Conservation (phyloP, 1,140 invertebrate species). For the Cherax quadricarinatus region DNA sequence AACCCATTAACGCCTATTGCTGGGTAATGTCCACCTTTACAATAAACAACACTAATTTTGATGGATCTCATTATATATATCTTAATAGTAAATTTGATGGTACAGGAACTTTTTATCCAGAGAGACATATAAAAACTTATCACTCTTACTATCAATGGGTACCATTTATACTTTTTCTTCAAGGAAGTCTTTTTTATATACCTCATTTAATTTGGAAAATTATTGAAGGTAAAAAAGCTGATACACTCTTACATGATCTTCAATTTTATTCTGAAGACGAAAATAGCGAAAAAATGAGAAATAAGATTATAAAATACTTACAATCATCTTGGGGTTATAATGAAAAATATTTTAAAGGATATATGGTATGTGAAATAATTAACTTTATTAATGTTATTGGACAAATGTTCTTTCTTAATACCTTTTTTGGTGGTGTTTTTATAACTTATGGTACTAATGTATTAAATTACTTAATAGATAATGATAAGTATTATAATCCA, state of each 20-base stretch:
- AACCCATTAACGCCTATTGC: slow-evolving; percentile 92
- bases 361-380: slow-evolving; percentile 79
- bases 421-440: too few relatives aligned
- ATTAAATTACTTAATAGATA: too few relatives aligned
- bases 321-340: slow-evolving; percentile 74
- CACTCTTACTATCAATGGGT: slow-evolving; percentile 94
- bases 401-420: too few relatives aligned
- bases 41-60: slow-evolving; percentile 76
- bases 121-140: slow-evolving; percentile 55
- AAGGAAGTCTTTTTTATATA: slow-evolving; percentile 90
- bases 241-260: slow-evolving; percentile 65
- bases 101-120: slow-evolving; percentile 34
- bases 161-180: slow-evolving; percentile 91
- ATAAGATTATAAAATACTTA: slow-evolving; percentile 74
- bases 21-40: slow-evolving; percentile 95
- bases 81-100: slow-evolving; percentile 55
- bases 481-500: too few relatives aligned
- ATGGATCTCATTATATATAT: neutral
- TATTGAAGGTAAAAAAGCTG: slow-evolving; percentile 83
- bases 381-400: too few relatives aligned
- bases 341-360: slow-evolving; percentile 88
- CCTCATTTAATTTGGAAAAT: slow-evolving; percentile 95
- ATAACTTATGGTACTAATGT: too few relatives aligned
- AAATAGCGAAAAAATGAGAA: slow-evolving; percentile 50
- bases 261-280: slow-evolving; percentile 52